Percentiles rank a stretch among this genome's conserved stretches.
Conservation (phyloP, 2,797 vertebrate genomes). For the Steatocranus sp. region DNA sequence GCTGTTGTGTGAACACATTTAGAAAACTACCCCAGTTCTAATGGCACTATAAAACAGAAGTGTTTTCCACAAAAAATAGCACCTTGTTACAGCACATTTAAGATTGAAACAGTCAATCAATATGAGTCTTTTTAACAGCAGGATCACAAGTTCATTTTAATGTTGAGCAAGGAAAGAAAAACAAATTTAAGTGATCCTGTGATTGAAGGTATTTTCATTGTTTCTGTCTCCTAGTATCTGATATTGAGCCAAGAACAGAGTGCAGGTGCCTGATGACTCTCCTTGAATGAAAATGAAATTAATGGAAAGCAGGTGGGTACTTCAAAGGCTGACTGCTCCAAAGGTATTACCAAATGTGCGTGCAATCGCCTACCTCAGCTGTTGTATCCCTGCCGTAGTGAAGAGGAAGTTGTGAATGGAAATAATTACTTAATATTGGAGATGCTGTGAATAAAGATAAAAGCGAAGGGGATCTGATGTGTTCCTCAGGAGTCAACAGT, state of each 20-base stretch:
- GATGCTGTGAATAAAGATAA: slow-evolving; percentile 13
- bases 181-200: neutral
- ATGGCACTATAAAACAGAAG: neutral
- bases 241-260: slow-evolving; percentile 39
- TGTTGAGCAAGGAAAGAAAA: neutral
- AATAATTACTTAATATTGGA: slow-evolving; percentile 43
- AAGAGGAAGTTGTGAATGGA: slow-evolving; percentile 44
- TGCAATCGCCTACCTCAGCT: slow-evolving; percentile 47
- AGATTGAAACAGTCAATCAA: neutral
- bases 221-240: slow-evolving; percentile 29
- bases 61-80: neutral
- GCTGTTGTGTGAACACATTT: neutral
- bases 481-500: slow-evolving; percentile 13
- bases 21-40: neutral
- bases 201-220: slow-evolving; percentile 31
- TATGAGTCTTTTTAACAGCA: neutral
- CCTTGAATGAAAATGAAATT: slow-evolving; percentile 58
- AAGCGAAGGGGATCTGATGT: slow-evolving; percentile 12
- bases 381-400: slow-evolving; percentile 17
- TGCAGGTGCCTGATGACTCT: slow-evolving; percentile 59
- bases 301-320: slow-evolving; percentile 66
- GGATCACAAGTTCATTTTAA: neutral
- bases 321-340: slow-evolving; percentile 57
- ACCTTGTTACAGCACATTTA: neutral
- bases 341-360: slow-evolving; percentile 37